Conservation (phyloP, 2,888 invertebrate genomes). For the Gari tellinella region DNA sequence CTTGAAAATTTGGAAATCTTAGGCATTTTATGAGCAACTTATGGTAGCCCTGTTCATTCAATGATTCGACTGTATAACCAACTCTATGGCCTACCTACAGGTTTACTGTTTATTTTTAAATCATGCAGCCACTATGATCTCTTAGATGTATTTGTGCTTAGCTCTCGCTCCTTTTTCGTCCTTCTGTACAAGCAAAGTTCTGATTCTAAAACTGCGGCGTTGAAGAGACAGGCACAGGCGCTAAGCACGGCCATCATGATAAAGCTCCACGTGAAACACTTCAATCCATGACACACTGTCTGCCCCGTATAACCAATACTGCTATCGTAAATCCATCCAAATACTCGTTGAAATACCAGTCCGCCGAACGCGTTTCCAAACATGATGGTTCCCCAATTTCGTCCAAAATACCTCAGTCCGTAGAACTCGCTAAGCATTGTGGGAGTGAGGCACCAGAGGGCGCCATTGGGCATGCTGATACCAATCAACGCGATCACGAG, state of each 20-base stretch:
- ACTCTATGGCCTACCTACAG: no score
- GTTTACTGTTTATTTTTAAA: no score
- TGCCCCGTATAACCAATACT: conserved; percentile 60
- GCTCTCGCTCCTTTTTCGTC: background rate
- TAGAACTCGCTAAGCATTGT: conserved; percentile 77
- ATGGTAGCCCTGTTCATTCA: no score
- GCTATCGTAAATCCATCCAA: conserved; percentile 70
- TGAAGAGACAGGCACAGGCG: conserved; percentile 67
- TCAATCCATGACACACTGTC: conserved; percentile 69
- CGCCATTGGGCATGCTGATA: conserved; percentile 74
- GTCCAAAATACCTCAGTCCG: conserved; percentile 73
- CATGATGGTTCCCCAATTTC: conserved; percentile 77
- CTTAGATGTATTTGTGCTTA: no score
- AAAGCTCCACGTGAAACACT: conserved; percentile 76
- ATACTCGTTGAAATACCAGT: conserved; percentile 65
- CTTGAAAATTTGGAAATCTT: no score
- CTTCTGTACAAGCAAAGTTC: conserved; percentile 35
- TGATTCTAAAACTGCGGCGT: conserved; percentile 66
- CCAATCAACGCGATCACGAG: conserved; percentile 64
- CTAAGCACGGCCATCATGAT: conserved; percentile 70
- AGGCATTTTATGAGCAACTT: no score
- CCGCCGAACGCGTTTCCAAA: conserved; percentile 73
- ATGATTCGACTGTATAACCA: no score
- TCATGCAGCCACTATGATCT: no score
- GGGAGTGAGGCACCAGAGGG: conserved; percentile 75